A percentile compares a stretch with the other conserved stretches of the same genome.
Evolutionary conservation across 2,888 invertebrate species (phyloP).

Genomic region (Euzophera pinguis): DNA sequence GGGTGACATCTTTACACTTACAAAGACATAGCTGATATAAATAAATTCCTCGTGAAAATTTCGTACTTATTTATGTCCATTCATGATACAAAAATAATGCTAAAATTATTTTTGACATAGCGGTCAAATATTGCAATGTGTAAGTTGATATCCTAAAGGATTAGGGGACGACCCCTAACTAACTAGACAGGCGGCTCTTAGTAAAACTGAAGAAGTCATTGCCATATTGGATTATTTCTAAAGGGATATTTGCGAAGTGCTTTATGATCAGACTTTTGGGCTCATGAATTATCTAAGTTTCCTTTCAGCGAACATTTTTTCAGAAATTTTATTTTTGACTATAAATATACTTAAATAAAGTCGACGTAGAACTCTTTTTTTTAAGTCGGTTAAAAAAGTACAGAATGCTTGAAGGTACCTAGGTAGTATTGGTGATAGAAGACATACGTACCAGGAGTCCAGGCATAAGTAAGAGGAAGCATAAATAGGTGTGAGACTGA

Average conservation of each 20-base stretch:
- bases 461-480: slow-evolving; percentile 64
- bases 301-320: background rate
- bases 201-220: background rate
- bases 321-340: too few species aligned
- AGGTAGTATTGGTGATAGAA: background rate
- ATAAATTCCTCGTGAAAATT: too few species aligned
- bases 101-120: background rate
- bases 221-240: slow-evolving; percentile 17
- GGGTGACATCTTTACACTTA: too few species aligned
- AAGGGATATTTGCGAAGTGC: slow-evolving; percentile 20
- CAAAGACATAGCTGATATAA: too few species aligned
- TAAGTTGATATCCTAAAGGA: background rate
- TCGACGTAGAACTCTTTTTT: too few species aligned
- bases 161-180: background rate
- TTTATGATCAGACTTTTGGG: background rate
- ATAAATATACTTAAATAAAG: too few species aligned
- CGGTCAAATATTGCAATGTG: slow-evolving; percentile 1
- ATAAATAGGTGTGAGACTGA: slow-evolving; percentile 76
- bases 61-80: too few species aligned
- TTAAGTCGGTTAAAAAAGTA: too few species aligned
- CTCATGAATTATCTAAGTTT: background rate
- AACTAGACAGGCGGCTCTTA: background rate
- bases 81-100: background rate
- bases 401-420: background rate
- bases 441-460: slow-evolving; percentile 56